These are phyloP conservation scores for Battus philenor DNA, from an alignment of 1,140 invertebrate genomes.

Conservation along the genomic window DNA sequence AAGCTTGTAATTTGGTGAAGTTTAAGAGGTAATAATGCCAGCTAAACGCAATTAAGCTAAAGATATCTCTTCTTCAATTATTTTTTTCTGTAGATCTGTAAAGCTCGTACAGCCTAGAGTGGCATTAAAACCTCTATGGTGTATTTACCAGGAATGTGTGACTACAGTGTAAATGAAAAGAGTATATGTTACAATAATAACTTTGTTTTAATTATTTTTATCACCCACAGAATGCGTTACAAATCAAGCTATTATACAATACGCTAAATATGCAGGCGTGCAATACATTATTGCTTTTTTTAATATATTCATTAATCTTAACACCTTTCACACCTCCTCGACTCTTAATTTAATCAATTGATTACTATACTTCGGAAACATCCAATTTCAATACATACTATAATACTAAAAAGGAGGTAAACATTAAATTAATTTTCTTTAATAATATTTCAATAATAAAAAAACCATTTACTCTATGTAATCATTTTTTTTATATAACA, in stretches of 20 bases:
- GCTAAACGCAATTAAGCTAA: no score
- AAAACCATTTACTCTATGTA: conserved; percentile 64
- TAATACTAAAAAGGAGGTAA: conserved; percentile 64
- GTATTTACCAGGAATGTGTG: no score
- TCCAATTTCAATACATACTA: conserved; percentile 37
- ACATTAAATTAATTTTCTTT: conserved; percentile 43
- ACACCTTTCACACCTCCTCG: conserved; percentile 21
- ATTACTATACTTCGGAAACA: conserved; percentile 42
- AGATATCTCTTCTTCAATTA: no score
- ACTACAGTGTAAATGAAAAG: conserved; percentile 8
- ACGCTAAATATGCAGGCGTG: conserved; percentile 31
- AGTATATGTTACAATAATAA: conserved; percentile 14
- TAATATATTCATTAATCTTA: conserved; percentile 26
- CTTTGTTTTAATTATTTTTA: conserved; percentile 15
- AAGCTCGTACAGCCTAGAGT: no score
- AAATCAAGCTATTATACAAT: conserved; percentile 15
- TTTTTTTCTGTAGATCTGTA: no score
- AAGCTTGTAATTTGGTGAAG: no score
- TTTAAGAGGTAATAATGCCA: no score
- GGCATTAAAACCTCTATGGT: no score
- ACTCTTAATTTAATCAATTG: conserved; percentile 26
- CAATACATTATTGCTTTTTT: conserved; percentile 34
- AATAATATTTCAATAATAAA: conserved; percentile 36
- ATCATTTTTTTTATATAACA: conserved; percentile 65
- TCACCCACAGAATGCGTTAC: conserved; percentile 16